Evolutionary conservation across 1,140 invertebrate genomes (phyloP).

Genomic region (Polyergus mexicanus): DNA sequence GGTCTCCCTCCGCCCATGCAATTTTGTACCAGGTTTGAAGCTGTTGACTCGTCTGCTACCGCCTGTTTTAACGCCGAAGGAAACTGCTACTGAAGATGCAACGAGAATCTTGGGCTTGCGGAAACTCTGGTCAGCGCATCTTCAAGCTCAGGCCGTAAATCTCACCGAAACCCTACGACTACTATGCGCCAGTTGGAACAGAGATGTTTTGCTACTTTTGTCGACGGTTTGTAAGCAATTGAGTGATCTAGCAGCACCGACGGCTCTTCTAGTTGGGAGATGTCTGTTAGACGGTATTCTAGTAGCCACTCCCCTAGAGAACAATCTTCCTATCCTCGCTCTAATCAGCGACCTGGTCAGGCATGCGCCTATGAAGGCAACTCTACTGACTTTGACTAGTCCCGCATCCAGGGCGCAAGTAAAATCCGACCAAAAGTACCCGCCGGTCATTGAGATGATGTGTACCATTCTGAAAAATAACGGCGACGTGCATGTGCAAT

Average conservation of each 20-base stretch:
- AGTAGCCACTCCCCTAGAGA: constrained; percentile 84
- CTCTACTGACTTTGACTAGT: constrained; percentile 89
- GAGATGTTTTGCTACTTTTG: constrained; percentile 92
- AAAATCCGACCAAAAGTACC: constrained; percentile 92
- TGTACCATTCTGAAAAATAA: constrained; percentile 87
- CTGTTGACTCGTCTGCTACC: constrained; percentile 95
- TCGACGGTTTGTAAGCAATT: constrained; percentile 95
- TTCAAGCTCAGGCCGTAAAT: constrained; percentile 93
- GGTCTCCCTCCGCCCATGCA: constrained; percentile 91
- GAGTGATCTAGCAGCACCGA: constrained; percentile 95
- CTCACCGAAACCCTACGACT: constrained; percentile 92
- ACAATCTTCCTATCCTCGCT: constrained; percentile 89
- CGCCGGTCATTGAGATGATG: constrained; percentile 90
- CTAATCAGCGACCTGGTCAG: constrained; percentile 93
- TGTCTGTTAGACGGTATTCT: constrained; percentile 92
- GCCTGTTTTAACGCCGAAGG: constrained; percentile 90
- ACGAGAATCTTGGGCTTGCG: constrained; percentile 91
- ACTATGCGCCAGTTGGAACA: constrained; percentile 92
- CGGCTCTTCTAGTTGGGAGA: constrained; percentile 93
- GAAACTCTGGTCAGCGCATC: constrained; percentile 97
- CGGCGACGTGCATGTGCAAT: constrained; percentile 77
- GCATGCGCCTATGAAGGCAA: constrained; percentile 93
- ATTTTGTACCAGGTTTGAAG: constrained; percentile 94
- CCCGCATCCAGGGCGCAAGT: constrained; percentile 85
- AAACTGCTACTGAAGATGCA: constrained; percentile 90